These are phyloP conservation scores for Sinocyclocheilus grahami DNA, from an alignment of 2,113 vertebrate genomes.

Conservation along the genomic window DNA sequence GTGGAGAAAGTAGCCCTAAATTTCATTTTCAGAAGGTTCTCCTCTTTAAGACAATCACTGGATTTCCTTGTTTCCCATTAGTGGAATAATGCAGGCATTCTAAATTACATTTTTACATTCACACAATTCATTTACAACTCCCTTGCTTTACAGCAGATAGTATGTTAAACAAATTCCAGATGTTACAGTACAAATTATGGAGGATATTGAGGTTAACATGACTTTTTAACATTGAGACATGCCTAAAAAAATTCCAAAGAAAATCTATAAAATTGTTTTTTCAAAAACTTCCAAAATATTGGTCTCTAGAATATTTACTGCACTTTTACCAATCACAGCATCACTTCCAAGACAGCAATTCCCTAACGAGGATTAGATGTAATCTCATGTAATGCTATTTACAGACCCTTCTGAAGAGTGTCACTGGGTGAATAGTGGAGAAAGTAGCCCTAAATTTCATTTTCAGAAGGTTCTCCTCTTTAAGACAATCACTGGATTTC, in stretches of 20 bases:
- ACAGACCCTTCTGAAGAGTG: slow-evolving; percentile 49
- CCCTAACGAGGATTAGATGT: slow-evolving; percentile 69
- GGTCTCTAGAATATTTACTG: not conserved
- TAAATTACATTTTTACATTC: not conserved
- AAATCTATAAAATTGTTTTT: not conserved
- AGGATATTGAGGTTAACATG: not conserved
- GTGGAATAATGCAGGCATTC: not conserved
- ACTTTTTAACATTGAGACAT: not conserved
- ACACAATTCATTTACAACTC: not conserved
- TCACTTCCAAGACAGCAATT: slow-evolving; percentile 64
- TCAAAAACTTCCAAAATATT: not conserved
- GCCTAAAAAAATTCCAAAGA: not conserved
- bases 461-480: not conserved
- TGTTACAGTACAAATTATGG: not conserved
- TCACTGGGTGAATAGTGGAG: slow-evolving; percentile 63
- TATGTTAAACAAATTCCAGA: not conserved
- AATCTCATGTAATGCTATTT: slow-evolving; percentile 70
- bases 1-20: slow-evolving; percentile 65
- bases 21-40: slow-evolving; percentile 13
- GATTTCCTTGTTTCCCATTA: not conserved
- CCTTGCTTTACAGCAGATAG: not conserved
- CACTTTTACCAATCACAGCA: slow-evolving; percentile 54
- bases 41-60: not conserved
- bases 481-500: not conserved
- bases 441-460: slow-evolving; percentile 56